phyloP scores from a whole-genome alignment of 1,140 invertebrate species.

The Apis florea region DNA sequence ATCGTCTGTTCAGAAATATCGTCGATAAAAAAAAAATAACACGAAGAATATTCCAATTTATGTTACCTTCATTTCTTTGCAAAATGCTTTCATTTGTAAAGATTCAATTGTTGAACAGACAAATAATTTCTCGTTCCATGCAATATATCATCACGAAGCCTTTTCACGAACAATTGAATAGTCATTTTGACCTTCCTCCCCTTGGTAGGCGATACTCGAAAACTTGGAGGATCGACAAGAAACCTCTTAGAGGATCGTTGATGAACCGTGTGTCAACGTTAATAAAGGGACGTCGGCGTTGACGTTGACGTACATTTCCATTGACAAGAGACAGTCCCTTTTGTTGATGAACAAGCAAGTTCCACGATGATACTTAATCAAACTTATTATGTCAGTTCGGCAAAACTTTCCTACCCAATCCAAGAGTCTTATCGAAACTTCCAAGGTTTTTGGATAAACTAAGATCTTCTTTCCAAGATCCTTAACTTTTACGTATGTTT shows the following conservation, averaged over 20 bases:
- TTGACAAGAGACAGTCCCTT: conserved; percentile 24
- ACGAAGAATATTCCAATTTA: neutral
- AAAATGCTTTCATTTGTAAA: neutral
- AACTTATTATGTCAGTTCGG: conserved; percentile 59
- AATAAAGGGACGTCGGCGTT: conserved; percentile 48
- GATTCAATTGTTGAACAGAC: neutral
- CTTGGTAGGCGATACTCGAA: conserved; percentile 17
- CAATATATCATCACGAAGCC: neutral
- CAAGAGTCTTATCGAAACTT: conserved; percentile 50
- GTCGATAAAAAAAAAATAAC: neutral
- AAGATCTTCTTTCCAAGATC: neutral
- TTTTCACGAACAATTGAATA: neutral
- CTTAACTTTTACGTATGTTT: neutral
- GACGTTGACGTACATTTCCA: conserved; percentile 30
- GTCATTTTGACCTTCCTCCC: conserved; percentile 19
- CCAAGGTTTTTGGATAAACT: conserved; percentile 36
- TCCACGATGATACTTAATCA: conserved; percentile 57
- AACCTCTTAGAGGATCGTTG: conserved; percentile 53
- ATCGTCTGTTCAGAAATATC: neutral
- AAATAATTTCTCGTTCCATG: neutral
- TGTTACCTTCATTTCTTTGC: neutral
- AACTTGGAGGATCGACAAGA: conserved; percentile 58
- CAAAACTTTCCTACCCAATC: conserved; percentile 31
- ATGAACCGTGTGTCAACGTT: conserved; percentile 46
- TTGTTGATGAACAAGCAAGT: conserved; percentile 50